These are phyloP conservation scores for Anguilla megastoma DNA, from an alignment of 2,797 vertebrate genomes.

Conservation along the genomic window DNA sequence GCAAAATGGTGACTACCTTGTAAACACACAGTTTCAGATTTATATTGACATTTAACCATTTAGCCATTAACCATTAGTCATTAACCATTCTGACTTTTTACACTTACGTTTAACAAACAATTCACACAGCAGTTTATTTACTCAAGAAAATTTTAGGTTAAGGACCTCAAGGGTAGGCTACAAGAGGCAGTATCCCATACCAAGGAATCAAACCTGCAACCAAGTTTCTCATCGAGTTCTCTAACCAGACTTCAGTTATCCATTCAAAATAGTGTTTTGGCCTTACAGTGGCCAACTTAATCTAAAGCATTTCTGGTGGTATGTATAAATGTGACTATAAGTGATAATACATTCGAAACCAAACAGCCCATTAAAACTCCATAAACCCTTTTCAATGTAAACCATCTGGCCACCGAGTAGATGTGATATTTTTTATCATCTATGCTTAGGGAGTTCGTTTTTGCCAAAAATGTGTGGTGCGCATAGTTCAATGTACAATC, in stretches of 20 bases:
- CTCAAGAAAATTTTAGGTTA: neutral
- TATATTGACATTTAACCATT: neutral
- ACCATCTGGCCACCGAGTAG: neutral
- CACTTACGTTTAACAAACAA: neutral
- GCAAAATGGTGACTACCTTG: neutral
- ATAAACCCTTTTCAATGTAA: neutral
- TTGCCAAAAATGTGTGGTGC: neutral
- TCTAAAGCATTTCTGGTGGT: neutral
- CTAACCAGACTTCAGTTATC: neutral
- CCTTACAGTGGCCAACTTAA: neutral
- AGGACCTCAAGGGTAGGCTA: too few species aligned
- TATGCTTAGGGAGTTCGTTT: neutral
- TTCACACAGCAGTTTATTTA: neutral
- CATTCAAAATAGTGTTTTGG: neutral
- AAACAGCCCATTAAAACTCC: neutral
- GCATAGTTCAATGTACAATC: neutral
- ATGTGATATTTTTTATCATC: neutral
- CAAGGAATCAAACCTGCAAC: neutral
- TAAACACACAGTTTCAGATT: neutral
- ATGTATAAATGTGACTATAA: neutral
- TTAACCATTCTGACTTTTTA: neutral
- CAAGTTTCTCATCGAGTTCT: neutral
- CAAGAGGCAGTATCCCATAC: neutral
- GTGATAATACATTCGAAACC: neutral
- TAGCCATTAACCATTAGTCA: neutral